These are phyloP conservation scores for Octopus bimaculoides DNA, from an alignment of 1,140 invertebrate species.

Conservation along the genomic window DNA sequence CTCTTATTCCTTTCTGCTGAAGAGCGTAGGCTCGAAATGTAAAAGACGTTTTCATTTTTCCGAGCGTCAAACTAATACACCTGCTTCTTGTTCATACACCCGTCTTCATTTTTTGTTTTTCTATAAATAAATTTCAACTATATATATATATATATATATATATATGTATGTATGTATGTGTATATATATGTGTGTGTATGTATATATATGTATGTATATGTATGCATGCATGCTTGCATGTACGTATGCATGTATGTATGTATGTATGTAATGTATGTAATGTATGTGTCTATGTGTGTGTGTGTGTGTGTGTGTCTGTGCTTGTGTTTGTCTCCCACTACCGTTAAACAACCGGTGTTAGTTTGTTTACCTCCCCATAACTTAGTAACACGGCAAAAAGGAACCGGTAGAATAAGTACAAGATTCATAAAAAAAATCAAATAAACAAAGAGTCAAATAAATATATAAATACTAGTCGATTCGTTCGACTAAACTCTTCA, in stretches of 20 bases:
- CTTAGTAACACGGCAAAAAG: not conserved
- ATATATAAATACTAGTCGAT: too few species aligned
- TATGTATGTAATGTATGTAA: not conserved
- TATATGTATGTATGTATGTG: not conserved
- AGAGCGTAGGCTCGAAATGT: too few species aligned
- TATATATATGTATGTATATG: not conserved
- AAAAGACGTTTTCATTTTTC: too few species aligned
- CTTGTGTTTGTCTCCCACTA: not conserved
- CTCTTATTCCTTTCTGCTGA: too few species aligned
- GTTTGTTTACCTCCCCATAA: not conserved
- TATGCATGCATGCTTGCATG: not conserved
- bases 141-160: not conserved
- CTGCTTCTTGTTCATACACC: too few species aligned
- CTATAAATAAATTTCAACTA: too few species aligned
- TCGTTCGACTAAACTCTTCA: too few species aligned
- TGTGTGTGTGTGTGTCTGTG: not conserved
- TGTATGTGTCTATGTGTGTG: not conserved
- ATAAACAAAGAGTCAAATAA: not conserved
- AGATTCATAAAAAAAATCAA: not conserved
- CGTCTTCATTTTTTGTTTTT: too few species aligned
- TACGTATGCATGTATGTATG: not conserved
- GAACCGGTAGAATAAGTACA: not conserved
- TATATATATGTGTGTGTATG: not conserved
- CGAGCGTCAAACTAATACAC: too few species aligned
- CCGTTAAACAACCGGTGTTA: not conserved